Conservation (phyloP, 1,140 invertebrate species). For the Rhopalosiphum padi region DNA sequence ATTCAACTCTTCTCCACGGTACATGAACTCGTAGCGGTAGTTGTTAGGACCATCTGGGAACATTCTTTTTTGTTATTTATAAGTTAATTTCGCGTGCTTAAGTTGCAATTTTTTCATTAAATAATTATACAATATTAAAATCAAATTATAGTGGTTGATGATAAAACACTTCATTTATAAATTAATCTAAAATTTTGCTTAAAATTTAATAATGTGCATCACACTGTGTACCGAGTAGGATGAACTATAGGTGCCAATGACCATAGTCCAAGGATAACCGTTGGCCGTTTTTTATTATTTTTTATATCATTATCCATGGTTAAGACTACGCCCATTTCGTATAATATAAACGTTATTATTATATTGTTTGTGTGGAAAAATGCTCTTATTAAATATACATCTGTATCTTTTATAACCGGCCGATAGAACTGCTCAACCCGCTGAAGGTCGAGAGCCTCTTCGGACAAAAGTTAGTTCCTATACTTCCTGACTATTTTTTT, state of each 20-base stretch:
- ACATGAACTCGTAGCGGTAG: conserved; percentile 37
- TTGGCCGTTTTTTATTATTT: conserved; percentile 54
- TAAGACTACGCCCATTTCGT: conserved; percentile 42
- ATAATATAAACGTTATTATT: conserved; percentile 38
- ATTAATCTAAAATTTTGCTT: background rate
- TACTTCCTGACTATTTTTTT: background rate
- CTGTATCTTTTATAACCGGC: background rate
- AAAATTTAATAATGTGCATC: conserved; percentile 29
- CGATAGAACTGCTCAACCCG: background rate
- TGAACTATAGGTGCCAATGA: conserved; percentile 34
- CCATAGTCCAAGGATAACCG: conserved; percentile 52
- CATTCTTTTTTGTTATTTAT: background rate
- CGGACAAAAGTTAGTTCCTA: background rate
- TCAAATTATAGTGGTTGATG: background rate
- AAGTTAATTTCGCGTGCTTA: background rate
- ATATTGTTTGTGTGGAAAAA: conserved; percentile 10
- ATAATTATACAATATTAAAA: background rate
- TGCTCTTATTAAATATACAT: background rate
- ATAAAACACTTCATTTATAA: background rate
- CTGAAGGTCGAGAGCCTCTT: background rate
- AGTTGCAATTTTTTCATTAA: background rate
- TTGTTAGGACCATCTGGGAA: conserved; percentile 50
- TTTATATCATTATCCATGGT: conserved; percentile 29
- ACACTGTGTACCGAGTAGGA: background rate
- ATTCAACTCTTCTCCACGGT: conserved; percentile 54